Percentiles rank a stretch among this genome's conserved stretches.
Conservation (phyloP, 2,797 vertebrate genomes). For the Falco columbarius region DNA sequence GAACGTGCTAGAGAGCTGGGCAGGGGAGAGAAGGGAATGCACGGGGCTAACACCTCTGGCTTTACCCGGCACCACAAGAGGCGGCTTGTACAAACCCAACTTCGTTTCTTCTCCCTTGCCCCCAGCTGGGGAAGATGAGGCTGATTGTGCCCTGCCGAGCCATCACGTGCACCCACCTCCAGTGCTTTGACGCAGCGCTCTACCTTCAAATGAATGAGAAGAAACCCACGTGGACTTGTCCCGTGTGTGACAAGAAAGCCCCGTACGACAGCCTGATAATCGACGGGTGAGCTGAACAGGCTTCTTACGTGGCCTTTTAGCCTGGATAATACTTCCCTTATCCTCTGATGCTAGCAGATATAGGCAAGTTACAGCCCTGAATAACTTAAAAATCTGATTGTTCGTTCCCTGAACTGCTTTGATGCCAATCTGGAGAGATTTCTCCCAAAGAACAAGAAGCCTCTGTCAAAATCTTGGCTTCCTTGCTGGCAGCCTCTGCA, state of each 20-base stretch:
- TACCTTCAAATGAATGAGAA: slow-evolving; percentile 83
- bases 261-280: slow-evolving; percentile 37
- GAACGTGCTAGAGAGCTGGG: background rate
- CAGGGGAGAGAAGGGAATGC: background rate
- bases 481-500: background rate
- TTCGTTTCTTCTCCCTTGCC: background rate
- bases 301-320: background rate
- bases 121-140: slow-evolving; percentile 80
- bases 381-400: background rate
- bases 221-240: slow-evolving; percentile 81
- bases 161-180: slow-evolving; percentile 78
- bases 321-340: no score
- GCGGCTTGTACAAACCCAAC: fast-evolving
- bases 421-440: background rate
- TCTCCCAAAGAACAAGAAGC: background rate
- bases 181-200: slow-evolving; percentile 80
- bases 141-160: slow-evolving; percentile 77
- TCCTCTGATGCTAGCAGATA: no score
- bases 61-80: fast-evolving
- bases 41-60: fast-evolving
- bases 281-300: background rate
- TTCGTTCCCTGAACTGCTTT: background rate
- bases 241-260: slow-evolving; percentile 80
- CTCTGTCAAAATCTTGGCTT: background rate
- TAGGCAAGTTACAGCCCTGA: background rate